Base-by-base conservation (phyloP, 2,888 invertebrate species). In the Nudaria mundana region DNA sequence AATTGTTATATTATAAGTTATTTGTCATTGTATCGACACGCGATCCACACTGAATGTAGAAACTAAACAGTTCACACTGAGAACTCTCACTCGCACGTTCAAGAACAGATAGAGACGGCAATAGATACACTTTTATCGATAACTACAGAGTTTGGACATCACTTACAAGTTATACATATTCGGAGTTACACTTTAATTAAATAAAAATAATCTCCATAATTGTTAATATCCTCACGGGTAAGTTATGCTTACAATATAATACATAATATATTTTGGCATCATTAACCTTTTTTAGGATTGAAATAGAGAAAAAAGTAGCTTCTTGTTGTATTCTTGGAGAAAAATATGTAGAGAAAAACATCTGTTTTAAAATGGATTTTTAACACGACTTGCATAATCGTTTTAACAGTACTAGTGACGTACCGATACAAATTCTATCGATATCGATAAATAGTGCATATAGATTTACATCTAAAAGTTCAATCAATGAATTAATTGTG, bases 361-460 rank as follows among this genome's bases (percentile, higher is more conserved):
- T n/a, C n/a, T n/a, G n/a, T n/a, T n/a, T n/a, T n/a, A n/a, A n/a
- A n/a, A n/a, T n/a, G n/a, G n/a, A n/a, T n/a, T n/a, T n/a, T n/a
- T n/a, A n/a, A n/a, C n/a, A n/a, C n/a, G n/a, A n/a, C n/a, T n/a
- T n/a, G n/a, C n/a, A n/a, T n/a, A n/a, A n/a, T n/a, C n/a, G n/a
- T n/a, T n/a, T n/a, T n/a, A n/a, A n/a, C n/a, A n/a, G n/a, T n/a
- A n/a, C n/a, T n/a, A n/a, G n/a, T n/a, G n/a, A n/a, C n/a, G n/a
- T n/a, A n/a, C n/a, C n/a, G n/a, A n/a, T 18, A 3, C 29, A 29
- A 16, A 16, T 28, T 39, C 12, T 36, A 54, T 44, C 47, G 18
- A 48, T 53, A 53, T 60, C 61, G 61, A 60, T 60, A 59, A n/a
- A 49, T 45, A 52, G 46, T 35, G 48, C 49, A 47, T 39, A 40